Base-by-base conservation (phyloP, 1,140 invertebrate genomes). In the Parasteatoda tepidariorum region DNA sequence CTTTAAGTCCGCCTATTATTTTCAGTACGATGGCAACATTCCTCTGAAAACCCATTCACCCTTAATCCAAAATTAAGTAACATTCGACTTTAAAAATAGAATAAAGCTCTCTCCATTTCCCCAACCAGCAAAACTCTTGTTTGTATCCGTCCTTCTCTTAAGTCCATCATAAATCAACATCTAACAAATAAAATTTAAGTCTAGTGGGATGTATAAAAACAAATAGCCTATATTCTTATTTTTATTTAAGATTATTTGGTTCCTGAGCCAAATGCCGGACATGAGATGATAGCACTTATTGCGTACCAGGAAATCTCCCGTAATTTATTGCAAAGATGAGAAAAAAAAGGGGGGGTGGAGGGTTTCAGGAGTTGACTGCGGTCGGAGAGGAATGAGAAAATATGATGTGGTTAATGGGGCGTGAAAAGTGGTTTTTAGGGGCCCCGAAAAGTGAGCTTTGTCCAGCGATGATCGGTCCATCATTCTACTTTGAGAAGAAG, bases 211-310 rank as follows among this genome's bases (percentile, higher is more conserved):
- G 38, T 48, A 75, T 61, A 75, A 75, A 75, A 75, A 75, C 73
- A 75, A 75, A 75, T 75, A 75, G 59, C 33, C 18, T 75, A 59
- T 75, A 31, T 61, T 75, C 38, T 75, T 75, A 48, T 48, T 13
- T 9, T 61, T 55, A 57, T n/a, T 57, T 15, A 3, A 26, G 67
- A 24, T 48, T 48, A 28, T 57, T 26, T 48, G 30, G 70, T 41
- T 68, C 28, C 18, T 2, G 15, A 66, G 28, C 38, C 33, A 22
- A 6, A 7, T 26, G 38, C 76, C 76, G 76, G 76, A 79, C 76
- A 79, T 34, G 76, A 30, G 33, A 68, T 67, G 76, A 79, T 79
- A 28, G 76, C 76, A 79, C 64, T 79, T 79, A 79, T 59, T 79
- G 62, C 48, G 24, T 28, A 24, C 34, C 76, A 79, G 76, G 76